Percentiles rank a stretch among this genome's conserved stretches.
Evolutionary conservation across 2,797 vertebrate species (phyloP).

Genomic region (Sternarchorhynchus goeldii): DNA sequence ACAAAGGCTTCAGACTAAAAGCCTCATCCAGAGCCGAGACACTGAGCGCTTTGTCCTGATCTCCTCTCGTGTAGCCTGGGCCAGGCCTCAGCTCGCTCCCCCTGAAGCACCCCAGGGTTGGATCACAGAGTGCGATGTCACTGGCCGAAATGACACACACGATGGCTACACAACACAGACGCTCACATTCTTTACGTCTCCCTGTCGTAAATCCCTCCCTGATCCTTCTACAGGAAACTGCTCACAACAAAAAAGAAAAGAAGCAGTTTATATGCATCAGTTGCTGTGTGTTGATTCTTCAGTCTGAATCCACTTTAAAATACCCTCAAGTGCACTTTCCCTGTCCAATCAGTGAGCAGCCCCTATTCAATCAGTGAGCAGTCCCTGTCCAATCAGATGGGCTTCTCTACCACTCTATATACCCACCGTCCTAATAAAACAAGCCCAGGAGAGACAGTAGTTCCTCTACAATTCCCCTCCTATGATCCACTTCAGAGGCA

Average conservation of each 20-base stretch:
- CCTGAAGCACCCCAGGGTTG: too few relatives aligned
- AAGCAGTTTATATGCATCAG: not conserved
- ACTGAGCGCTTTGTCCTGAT: conserved; percentile 35
- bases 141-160: too few relatives aligned
- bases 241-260: not conserved
- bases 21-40: conserved; percentile 16
- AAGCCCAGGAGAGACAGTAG: not conserved
- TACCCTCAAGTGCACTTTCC: conserved; percentile 5
- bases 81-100: conserved; percentile 8
- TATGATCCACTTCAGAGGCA: conserved; percentile 3
- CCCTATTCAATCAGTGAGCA: conserved; percentile 12
- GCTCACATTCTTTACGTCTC: too few relatives aligned
- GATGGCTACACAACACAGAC: too few relatives aligned
- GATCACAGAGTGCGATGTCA: too few relatives aligned
- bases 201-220: too few relatives aligned
- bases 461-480: not conserved
- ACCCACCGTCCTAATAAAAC: conserved; percentile 10
- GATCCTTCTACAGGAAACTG: conserved; percentile 3
- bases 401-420: conserved; percentile 27
- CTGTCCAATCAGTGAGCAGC: conserved; percentile 10
- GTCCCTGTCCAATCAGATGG: conserved; percentile 2
- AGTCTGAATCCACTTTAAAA: not conserved
- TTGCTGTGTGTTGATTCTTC: not conserved
- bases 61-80: conserved; percentile 2
- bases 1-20: conserved; percentile 27